Base-by-base conservation (phyloP, 2,113 vertebrate genomes). In the Hippocampus guttulatus region DNA sequence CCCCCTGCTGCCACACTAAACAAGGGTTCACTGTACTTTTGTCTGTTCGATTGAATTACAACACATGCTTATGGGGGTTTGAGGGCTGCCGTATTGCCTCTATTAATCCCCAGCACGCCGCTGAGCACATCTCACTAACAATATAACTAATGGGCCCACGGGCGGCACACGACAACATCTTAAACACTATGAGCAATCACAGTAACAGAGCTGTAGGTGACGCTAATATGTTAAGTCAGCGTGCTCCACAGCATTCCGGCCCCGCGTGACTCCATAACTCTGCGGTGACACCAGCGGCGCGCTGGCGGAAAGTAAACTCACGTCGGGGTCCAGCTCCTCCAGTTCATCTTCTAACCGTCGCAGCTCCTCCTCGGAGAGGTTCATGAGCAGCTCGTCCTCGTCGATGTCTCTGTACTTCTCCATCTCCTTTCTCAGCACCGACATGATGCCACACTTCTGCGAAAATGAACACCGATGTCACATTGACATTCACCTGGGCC, bases 331-430 rank as follows among this genome's bases (percentile, higher is more conserved):
- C 75, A 99, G 90, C 84, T 99, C 97, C 77, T 98, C 94, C 79
- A 98, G 87, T 66, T 99, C 97, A 73, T 96, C 94, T 81, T 98
- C 96, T 76, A 99, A 87, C 52, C 95, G 93, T 79, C 89, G 90
- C 68, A 98, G 92, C 80, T 99, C 97, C 8, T 98, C 97, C 66
- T 97, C 96, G 0, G 96, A 95, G 64, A 99, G 92, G 67, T 95
- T 95, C 79, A 93, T 93, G 69, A 99, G 93, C 76, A 99, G 94
- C 86, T 96, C 93, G 63, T 99, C 97, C 86, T 98, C 97, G 68
- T 99, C 97, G 77, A 99, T 84, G 85, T 99, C 97, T 33, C 95
- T 90, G 84, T 98, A 99, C 82, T 99, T 99, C 85, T 98, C 97
- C 84, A 98, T 93, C 78, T 96, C 95, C 80, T 96, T 94, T 92